phyloP scores from a whole-genome alignment of 2,797 vertebrate species.

The Syngnathus rostellatus region DNA sequence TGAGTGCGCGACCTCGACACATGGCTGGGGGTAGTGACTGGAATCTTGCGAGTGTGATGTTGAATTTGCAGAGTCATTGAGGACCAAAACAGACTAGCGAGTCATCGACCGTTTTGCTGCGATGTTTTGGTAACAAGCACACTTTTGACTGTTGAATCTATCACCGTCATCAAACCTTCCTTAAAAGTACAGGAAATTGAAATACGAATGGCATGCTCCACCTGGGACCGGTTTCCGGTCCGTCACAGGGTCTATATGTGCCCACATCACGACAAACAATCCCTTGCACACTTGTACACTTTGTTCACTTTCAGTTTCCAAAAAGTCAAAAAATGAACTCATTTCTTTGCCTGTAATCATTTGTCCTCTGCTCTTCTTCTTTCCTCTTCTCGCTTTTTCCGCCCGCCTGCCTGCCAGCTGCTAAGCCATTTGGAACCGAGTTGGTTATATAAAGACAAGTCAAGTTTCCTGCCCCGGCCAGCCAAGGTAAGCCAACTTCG shows the following conservation, averaged over 20 bases:
- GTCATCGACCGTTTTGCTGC: conserved; percentile 24
- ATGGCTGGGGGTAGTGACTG: conserved; percentile 42
- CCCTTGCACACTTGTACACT: neutral
- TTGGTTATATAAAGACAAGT: neutral
- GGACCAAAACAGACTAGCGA: conserved; percentile 33
- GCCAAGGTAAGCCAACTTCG: neutral
- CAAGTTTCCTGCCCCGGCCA: neutral
- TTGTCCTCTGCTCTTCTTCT: neutral
- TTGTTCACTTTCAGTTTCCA: neutral
- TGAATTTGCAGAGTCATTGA: conserved; percentile 40
- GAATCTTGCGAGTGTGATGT: conserved; percentile 53
- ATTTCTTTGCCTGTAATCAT: neutral
- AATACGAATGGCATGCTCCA: too few species aligned
- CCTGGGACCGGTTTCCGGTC: too few species aligned
- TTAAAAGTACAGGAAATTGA: too few species aligned
- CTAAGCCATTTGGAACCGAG: neutral
- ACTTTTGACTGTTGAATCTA: neutral
- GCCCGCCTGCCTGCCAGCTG: neutral
- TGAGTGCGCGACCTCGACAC: conserved; percentile 20
- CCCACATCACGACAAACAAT: too few species aligned
- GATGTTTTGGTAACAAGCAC: conserved; percentile 14
- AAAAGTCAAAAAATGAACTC: neutral
- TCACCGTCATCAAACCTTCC: too few species aligned
- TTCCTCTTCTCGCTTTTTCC: neutral
- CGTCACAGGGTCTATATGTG: too few species aligned